Evolutionary conservation across 2,113 vertebrate genomes (phyloP).

Genomic region (Leptosomus discolor): DNA sequence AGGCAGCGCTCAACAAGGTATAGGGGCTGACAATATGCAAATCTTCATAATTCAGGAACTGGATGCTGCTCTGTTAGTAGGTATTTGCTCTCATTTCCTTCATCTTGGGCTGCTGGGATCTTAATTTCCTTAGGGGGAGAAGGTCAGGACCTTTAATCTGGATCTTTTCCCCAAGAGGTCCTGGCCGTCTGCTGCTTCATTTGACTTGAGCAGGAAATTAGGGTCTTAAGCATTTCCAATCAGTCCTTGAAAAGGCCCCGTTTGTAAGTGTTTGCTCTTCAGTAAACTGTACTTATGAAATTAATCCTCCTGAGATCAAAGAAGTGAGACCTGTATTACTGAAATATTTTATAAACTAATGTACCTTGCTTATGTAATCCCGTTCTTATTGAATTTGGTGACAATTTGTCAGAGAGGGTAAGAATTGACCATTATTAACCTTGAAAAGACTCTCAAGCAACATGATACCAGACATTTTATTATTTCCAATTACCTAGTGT

Average conservation of each 20-base stretch:
- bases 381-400: neutral
- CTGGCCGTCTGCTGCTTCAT: neutral
- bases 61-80: neutral
- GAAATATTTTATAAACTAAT: conserved; percentile 19
- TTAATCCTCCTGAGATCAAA: conserved; percentile 6
- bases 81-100: neutral
- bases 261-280: conserved; percentile 18
- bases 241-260: neutral
- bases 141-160: neutral
- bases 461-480: neutral
- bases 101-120: neutral
- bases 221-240: neutral
- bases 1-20: neutral
- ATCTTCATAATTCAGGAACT: neutral
- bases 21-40: neutral
- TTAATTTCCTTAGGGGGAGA: neutral
- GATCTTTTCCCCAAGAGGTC: neutral
- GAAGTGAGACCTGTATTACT: neutral
- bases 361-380: neutral
- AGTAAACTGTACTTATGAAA: neutral
- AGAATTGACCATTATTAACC: neutral
- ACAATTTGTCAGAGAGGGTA: neutral
- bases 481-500: neutral
- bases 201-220: neutral
- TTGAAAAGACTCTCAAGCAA: neutral